phyloP scores from a whole-genome alignment of 2,797 vertebrate species.

The Onychomys torridus region DNA sequence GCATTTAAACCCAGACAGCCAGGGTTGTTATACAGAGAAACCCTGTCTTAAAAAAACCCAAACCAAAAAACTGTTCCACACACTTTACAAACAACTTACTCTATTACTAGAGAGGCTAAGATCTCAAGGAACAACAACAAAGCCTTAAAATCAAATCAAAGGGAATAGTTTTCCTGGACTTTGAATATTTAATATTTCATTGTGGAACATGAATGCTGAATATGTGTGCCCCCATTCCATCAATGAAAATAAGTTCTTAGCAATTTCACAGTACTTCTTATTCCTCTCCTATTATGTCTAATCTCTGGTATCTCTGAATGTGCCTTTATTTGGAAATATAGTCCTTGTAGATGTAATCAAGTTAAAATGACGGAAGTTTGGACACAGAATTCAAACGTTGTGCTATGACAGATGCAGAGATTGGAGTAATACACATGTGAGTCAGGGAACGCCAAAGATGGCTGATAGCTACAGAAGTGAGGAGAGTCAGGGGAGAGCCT shows the following conservation, averaged over 20 bases:
- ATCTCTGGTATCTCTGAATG: not conserved
- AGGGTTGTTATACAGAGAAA: not conserved
- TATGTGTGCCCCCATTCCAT: not conserved
- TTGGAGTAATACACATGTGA: not conserved
- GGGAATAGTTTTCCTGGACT: not conserved
- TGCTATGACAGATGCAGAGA: not conserved
- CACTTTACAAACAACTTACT: not conserved
- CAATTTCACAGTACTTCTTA: slow-evolving; percentile 30
- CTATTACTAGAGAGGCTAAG: not conserved
- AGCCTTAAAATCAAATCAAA: slow-evolving; percentile 31
- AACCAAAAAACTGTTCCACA: not conserved
- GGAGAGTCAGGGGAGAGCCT: not conserved
- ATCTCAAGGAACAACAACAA: not conserved
- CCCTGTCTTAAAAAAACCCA: not conserved
- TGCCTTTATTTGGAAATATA: slow-evolving; percentile 44
- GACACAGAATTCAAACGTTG: slow-evolving; percentile 5
- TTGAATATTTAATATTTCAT: slow-evolving; percentile 50
- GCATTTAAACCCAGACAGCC: not conserved
- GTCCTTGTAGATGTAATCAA: slow-evolving; percentile 44
- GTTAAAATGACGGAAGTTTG: slow-evolving; percentile 47
- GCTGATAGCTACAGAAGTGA: not conserved
- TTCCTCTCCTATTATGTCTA: not conserved
- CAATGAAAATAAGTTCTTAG: not conserved
- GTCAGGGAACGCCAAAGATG: not conserved
- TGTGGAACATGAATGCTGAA: not conserved